Percentiles rank a stretch among this genome's conserved stretches.
phyloP scores from a whole-genome alignment of 2,888 invertebrate species.

The Clivina fossor region DNA sequence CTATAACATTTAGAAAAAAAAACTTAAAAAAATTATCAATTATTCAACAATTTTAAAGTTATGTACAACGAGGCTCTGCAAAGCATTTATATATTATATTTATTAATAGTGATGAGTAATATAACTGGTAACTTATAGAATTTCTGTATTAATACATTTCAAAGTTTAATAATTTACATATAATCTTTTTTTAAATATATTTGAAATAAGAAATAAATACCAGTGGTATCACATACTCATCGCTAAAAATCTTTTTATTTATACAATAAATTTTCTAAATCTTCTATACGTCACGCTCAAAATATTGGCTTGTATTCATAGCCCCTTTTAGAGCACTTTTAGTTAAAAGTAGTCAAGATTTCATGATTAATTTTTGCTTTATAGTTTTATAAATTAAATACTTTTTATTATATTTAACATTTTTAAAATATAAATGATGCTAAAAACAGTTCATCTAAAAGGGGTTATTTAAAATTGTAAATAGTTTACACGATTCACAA shows the following conservation, averaged over 20 bases:
- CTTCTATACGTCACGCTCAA: slow-evolving; percentile 20
- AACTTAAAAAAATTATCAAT: slow-evolving; percentile 3
- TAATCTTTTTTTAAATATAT: slow-evolving; percentile 15
- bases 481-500: neutral
- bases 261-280: slow-evolving; percentile 17
- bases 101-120: neutral
- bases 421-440: no score
- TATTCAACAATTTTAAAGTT: slow-evolving; percentile 15
- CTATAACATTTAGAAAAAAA: neutral
- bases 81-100: slow-evolving; percentile 5
- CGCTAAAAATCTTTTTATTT: neutral
- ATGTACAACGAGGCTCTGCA: slow-evolving; percentile 26
- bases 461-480: slow-evolving; percentile 18
- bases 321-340: no score
- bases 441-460: no score
- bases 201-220: no score
- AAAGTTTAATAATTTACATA: no score
- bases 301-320: no score
- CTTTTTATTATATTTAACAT: no score
- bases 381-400: no score
- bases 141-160: no score
- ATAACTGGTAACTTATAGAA: neutral
- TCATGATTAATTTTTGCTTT: no score
- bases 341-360: no score
- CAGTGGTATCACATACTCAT: no score